phyloP scores from a whole-genome alignment of 1,140 invertebrate genomes.

The Procambarus clarkii region DNA sequence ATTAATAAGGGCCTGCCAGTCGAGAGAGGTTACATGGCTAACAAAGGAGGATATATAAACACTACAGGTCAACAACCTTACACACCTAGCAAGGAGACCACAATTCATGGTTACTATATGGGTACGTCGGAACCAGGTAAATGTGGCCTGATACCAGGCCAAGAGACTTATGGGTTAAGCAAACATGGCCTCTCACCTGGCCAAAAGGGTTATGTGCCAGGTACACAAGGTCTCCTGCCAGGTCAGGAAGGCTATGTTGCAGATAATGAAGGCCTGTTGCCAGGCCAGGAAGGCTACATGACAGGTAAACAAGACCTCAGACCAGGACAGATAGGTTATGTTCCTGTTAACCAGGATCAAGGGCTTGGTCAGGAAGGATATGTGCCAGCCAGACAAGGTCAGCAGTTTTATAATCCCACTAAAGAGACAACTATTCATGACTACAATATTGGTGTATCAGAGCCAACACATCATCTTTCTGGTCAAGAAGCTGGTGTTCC shows the following conservation, averaged over 20 bases:
- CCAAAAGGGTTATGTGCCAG: conserved; percentile 5
- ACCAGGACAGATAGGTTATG: conserved; percentile 17
- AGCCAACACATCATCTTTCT: background rate
- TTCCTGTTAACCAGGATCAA: background rate
- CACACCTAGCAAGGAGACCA: background rate
- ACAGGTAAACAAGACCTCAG: background rate
- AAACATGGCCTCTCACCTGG: background rate
- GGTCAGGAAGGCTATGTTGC: conserved; percentile 7
- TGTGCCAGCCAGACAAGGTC: conserved; percentile 21
- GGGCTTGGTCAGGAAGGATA: background rate
- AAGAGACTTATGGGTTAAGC: background rate
- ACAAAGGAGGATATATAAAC: background rate
- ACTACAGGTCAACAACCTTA: background rate
- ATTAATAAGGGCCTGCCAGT: background rate
- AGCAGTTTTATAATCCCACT: conserved; percentile 4
- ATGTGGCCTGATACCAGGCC: background rate
- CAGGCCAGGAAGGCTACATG: conserved; percentile 14
- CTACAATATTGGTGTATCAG: conserved; percentile 25
- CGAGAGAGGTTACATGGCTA: background rate
- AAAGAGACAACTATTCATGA: conserved; percentile 19
- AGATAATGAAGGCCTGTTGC: background rate
- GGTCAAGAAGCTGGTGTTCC: background rate
- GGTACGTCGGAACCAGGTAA: background rate
- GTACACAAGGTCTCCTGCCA: conserved; percentile 11
- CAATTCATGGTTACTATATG: background rate